phyloP scores from a whole-genome alignment of 2,797 vertebrate species.

The Trachops cirrhosus region DNA sequence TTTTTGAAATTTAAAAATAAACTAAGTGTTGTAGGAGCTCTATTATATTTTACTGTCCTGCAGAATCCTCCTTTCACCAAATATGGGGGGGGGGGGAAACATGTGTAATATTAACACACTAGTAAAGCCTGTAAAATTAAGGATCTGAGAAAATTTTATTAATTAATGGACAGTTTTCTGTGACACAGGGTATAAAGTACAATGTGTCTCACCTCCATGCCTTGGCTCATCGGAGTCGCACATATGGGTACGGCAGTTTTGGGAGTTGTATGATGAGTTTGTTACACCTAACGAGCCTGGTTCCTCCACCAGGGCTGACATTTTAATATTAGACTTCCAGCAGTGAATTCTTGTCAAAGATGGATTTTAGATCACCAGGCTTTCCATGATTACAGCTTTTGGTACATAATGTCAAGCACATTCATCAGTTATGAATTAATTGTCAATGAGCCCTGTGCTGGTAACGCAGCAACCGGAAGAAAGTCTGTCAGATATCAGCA shows the following conservation, averaged over 20 bases:
- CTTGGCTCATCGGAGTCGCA: background rate
- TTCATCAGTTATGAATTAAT: constrained; percentile 70
- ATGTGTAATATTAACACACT: background rate
- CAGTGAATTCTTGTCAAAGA: constrained; percentile 79
- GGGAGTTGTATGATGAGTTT: constrained; percentile 58
- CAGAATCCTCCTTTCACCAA: constrained; percentile 57
- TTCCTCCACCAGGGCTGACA: constrained; percentile 72
- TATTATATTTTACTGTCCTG: background rate
- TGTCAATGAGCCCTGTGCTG: constrained; percentile 64
- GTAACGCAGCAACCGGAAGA: constrained; percentile 39
- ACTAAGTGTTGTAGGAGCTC: background rate
- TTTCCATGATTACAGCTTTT: constrained; percentile 75
- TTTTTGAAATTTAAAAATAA: constrained; percentile 24
- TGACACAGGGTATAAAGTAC: background rate
- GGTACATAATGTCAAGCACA: constrained; percentile 72
- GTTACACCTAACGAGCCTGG: constrained; percentile 61
- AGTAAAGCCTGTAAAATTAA: constrained; percentile 57
- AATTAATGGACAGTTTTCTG: constrained; percentile 64
- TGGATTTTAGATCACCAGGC: constrained; percentile 75
- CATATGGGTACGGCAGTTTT: constrained; percentile 31
- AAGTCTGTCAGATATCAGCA: background rate
- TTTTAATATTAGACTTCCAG: constrained; percentile 80
- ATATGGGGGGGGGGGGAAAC: background rate
- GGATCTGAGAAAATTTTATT: constrained; percentile 52
- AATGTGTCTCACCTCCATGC: constrained; percentile 21